phyloP scores from a whole-genome alignment of 2,797 vertebrate species.

The Crocodylus rhombifer region DNA sequence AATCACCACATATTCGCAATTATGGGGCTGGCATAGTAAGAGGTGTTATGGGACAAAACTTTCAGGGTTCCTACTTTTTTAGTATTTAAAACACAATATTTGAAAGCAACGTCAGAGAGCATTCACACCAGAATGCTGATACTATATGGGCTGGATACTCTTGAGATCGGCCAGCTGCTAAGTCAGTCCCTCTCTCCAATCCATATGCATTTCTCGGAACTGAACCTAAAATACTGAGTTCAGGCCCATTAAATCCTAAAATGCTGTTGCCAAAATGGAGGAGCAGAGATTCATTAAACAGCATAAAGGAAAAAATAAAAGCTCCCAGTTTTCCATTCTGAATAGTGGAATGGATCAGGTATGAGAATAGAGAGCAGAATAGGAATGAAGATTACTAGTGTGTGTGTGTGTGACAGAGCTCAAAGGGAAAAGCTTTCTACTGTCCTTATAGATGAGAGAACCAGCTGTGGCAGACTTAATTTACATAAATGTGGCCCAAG shows the following conservation, averaged over 20 bases:
- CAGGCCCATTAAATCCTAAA: too few species aligned
- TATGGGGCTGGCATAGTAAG: too few species aligned
- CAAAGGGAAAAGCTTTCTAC: not conserved
- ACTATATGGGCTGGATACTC: too few species aligned
- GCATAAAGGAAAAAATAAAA: not conserved
- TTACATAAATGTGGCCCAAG: not conserved
- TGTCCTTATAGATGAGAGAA: constrained; percentile 12
- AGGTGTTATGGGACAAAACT: too few species aligned
- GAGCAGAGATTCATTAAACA: not conserved
- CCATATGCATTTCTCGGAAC: not conserved
- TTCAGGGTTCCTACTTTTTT: not conserved
- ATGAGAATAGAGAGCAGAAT: not conserved
- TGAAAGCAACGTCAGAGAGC: too few species aligned
- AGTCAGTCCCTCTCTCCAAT: not conserved
- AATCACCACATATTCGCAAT: too few species aligned
- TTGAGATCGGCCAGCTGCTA: not conserved
- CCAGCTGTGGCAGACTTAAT: not conserved
- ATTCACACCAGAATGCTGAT: too few species aligned
- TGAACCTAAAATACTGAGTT: not conserved
- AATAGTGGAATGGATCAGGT: not conserved
- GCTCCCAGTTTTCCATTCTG: not conserved
- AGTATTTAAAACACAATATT: not conserved
- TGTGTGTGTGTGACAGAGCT: not conserved
- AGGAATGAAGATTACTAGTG: not conserved
- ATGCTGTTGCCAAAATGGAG: too few species aligned